Evolutionary conservation across 2,113 vertebrate genomes (phyloP), one percentile per base, ranked within the genome.

Genomic region (Ammodytes marinus): DNA sequence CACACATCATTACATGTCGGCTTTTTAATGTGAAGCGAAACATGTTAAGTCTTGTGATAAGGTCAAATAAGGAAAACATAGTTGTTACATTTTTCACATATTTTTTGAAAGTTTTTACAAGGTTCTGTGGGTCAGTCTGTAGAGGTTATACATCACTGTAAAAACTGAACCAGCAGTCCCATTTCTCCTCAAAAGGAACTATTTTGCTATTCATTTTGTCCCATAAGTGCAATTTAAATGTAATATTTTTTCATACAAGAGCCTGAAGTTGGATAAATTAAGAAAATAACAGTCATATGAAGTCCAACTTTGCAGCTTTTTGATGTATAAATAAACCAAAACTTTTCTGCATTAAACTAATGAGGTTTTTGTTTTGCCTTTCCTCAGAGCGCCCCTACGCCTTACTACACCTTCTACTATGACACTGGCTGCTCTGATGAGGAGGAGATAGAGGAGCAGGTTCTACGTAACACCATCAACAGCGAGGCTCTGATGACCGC

Each of bases 401-500:
- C 94, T 0, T 96, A 95, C 83, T 96, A 96, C 92, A 95, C 94
- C 10, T 95, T 96, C 81, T 96, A 92, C 86, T 95, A 94, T 9
- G 95, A 95, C 89, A 91, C 89, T 0, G 81, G 84, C 0, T 80
- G 27, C 45, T 92, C 91, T 0, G 92, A 93, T 3, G 90, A 90
- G 1, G 94, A 95, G 6, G 91, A 93, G 77, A 47, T 82, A 2
- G 91, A 91, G 76, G 94, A 94, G 60, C 93, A 95, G 91, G 80
- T 93, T 27, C 84, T 92, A 65, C 93, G 89, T 40, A 96, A 94
- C 0, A 89, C 86, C 0, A 89, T 96, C 40, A 96, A 91, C 89
- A 94, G 94, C 0, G 95, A 96, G 85, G 96, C 97, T 8, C 91
- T 97, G 35, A 96, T 96, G 61, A 94, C 96, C 0, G 93, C 95